Evolutionary conservation across 2,888 invertebrate genomes (phyloP).

Genomic region (Drosophila bunnanda): DNA sequence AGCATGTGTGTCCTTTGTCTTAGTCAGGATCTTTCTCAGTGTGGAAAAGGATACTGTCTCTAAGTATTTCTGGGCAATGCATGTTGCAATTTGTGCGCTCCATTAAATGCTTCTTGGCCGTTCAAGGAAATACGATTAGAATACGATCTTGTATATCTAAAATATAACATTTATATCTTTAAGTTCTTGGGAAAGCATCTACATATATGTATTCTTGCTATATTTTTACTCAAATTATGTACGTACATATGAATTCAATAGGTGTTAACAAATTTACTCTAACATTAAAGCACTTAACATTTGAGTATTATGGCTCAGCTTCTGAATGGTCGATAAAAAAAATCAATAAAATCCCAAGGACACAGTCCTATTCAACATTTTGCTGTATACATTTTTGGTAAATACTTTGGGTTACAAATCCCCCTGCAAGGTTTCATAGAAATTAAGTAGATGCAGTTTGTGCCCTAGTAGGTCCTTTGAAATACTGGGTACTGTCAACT

Average conservation of each 20-base stretch:
- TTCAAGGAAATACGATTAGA: too few species aligned
- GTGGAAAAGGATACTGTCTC: background rate
- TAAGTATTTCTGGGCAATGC: conserved; percentile 40
- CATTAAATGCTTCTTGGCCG: conserved; percentile 41
- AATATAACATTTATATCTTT: too few species aligned
- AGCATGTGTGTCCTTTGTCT: conserved; percentile 34
- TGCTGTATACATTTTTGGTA: too few species aligned
- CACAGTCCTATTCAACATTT: background rate
- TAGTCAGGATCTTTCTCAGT: conserved; percentile 5
- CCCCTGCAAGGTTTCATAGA: conserved; percentile 26
- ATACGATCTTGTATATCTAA: too few species aligned
- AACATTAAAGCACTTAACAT: too few species aligned
- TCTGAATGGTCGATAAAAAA: background rate
- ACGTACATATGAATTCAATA: background rate
- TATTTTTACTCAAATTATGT: too few species aligned
- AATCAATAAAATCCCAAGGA: background rate
- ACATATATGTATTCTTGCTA: too few species aligned
- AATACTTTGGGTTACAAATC: conserved; percentile 7
- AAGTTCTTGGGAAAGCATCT: too few species aligned
- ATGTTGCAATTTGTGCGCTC: conserved; percentile 57
- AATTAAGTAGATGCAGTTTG: conserved; percentile 46
- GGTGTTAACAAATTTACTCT: background rate
- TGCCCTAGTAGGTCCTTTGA: background rate
- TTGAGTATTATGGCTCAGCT: background rate
- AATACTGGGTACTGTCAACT: conserved; percentile 30